Percentiles rank a stretch among this genome's conserved stretches.
Evolutionary conservation across 2,888 invertebrate species (phyloP).

Genomic region (Gari tellinella): DNA sequence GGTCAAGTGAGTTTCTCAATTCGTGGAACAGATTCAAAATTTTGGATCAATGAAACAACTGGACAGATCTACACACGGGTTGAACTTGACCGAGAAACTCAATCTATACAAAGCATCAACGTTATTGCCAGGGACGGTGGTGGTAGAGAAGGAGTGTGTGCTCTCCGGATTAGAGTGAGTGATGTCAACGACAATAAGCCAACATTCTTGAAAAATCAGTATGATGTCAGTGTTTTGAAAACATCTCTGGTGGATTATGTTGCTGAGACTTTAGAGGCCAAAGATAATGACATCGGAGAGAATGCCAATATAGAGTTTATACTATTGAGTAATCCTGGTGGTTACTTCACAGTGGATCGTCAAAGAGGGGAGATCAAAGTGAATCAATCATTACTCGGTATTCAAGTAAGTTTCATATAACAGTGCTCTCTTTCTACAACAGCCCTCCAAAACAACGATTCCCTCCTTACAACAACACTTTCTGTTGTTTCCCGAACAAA

Average conservation of each 20-base stretch:
- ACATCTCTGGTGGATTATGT: slow-evolving; percentile 24
- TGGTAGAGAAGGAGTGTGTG: slow-evolving; percentile 98
- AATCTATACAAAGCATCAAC: slow-evolving; percentile 85
- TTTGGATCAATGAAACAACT: slow-evolving; percentile 96
- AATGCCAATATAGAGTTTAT: slow-evolving; percentile 88
- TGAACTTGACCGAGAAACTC: slow-evolving; percentile 92
- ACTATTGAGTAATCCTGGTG: slow-evolving; percentile 89
- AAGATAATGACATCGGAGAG: slow-evolving; percentile 98
- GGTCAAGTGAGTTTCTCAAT: slow-evolving; percentile 95
- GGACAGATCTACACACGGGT: slow-evolving; percentile 92
- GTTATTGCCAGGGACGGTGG: slow-evolving; percentile 99
- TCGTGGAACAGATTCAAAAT: slow-evolving; percentile 85
- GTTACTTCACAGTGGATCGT: slow-evolving; percentile 95
- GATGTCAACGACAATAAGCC: slow-evolving; percentile 76
- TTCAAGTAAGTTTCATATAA: slow-evolving; percentile 46
- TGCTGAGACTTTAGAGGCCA: slow-evolving; percentile 92
- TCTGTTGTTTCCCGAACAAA: no score
- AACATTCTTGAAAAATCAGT: slow-evolving; percentile 54
- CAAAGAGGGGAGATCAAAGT: slow-evolving; percentile 97
- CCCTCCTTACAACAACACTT: no score
- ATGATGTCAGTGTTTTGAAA: slow-evolving; percentile 32
- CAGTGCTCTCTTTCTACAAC: no score
- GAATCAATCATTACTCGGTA: slow-evolving; percentile 90
- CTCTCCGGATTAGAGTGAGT: slow-evolving; percentile 87
- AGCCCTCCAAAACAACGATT: no score